Evolutionary conservation across 1,140 invertebrate genomes (phyloP), one percentile per base, ranked within the genome.

Genomic region (Aphidius ervi): DNA sequence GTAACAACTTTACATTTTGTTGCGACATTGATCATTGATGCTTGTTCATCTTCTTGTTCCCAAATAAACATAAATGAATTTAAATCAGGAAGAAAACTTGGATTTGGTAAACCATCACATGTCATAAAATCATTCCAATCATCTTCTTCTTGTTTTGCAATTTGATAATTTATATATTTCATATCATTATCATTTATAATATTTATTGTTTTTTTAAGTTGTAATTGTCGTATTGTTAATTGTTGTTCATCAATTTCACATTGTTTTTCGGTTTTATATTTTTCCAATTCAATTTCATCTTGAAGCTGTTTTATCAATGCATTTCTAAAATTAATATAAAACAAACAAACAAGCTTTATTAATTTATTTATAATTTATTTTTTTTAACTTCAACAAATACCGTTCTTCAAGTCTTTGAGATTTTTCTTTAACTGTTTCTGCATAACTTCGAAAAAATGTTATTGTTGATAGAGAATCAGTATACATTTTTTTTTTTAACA

Each of bases 91-190:
- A 83, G 72, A 63, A 78, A 77, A 4, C 72, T 74, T 0, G 85
- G 82, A 70, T 86, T 82, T 0, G 87, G 87, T n/a, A 88, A 71
- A 31, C 85, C 82, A 54, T 86, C 83, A 66, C 86, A 88, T 7
- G 79, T 79, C 71, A 87, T 76, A 63, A 84, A 87, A 43, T 83
- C 79, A 40, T 78, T 61, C 87, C 87, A 88, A 74, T 74, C 64
- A 43, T 74, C 69, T 6, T 68, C 49, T 46, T 68, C 50, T 58
- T 68, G 61, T 6, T 56, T n/a, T 1, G 65, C 43, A 6, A 65
- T 1, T 5, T 42, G 6, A 48, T 72, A 67, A 9, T 73, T 54
- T 41, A 39, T 56, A 46, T 68, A 73, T 3, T 62, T 59, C 5
- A 60, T 63, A 48, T 62, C 63, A 8, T 68, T 68, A 10, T 63